Base-by-base conservation (phyloP, 2,888 invertebrate genomes). In the Dynastes hyllus region DNA sequence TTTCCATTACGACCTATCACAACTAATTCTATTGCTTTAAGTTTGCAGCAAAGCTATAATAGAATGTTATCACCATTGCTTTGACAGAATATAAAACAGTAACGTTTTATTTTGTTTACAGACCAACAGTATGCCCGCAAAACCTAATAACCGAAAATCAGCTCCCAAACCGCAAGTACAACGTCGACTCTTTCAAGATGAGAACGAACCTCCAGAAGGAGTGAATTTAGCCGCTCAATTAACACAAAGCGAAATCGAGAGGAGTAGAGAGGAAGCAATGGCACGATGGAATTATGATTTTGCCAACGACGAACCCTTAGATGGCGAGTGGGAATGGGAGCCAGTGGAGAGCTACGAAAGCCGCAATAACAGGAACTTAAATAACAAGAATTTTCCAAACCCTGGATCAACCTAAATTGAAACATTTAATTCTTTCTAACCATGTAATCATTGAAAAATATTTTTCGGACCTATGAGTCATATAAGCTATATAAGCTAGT, bases 261-360 rank as follows among this genome's bases (percentile, higher is more conserved):
- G 29, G 13, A 32, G 8, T 11, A 29, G 29, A 11, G 63, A 63
- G 2, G 13, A 63, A n/a, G 63, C 63, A 4, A 63, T 85, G 53
- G 83, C 86, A 40, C 89, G 88, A 80, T 92, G 90, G 90, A 92
- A 92, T 82, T 92, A 91, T 63, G 92, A 92, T 84, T 91, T 92
- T 71, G 86, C 86, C 79, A 90, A 89, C 0, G 92, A 91, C 73
- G 83, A 84, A 61, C 90, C 90, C 2, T 80, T 89, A 58, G 86
- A 87, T 1, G 92, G 92, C 1, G 85, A 84, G 1, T 91, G 88
- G 80, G 86, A 89, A 77, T 92, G 92, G 92, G 87, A 81, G 51
- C 86, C 84, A 80, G 81, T 87, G 2, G 67, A 78, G 8, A 16
- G n/a, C 16, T 71, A 45, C 32, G 16, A 8, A 51, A 45, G 45